Base-by-base conservation (phyloP, 2,888 invertebrate species). In the Melieria omissa region DNA sequence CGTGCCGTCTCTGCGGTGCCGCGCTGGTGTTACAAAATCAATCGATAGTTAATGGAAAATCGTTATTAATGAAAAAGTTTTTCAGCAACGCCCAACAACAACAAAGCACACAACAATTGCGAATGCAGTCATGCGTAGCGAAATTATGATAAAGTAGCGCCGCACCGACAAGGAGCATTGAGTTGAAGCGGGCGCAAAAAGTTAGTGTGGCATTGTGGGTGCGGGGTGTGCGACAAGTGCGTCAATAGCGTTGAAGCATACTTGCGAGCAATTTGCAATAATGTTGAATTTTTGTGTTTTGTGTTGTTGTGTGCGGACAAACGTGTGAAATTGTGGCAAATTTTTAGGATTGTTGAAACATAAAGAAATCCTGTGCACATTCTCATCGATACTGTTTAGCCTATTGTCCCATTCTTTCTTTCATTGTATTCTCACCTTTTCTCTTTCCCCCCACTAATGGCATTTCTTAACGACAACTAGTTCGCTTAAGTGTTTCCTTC, bases 21-120 rank as follows among this genome's bases (percentile, higher is more conserved):
- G 73, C 74, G 71, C 63, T 73, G 71, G 73, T 80, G 81, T 80
- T 80, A 80, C 80, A 78, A 84, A 85, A 85, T 85, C 85, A 86
- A 86, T 86, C 85, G 86, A 85, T 85, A 84, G 83, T 86, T 85
- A 86, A 85, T 85, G 86, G 86, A 85, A 86, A 85, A 86, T 86
- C 85, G 84, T 86, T 85, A 86, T 86, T 85, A 85, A 86, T 86
- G 86, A 85, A 84, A 81, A 85, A 85, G 74, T 85, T 85, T 80
- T 68, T 71, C 45, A 70, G 45, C 65, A 63, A 29, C 62, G 46
- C 54, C 67, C 67, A 70, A 61, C 54, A 64, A 61, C 64, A 71
- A 62, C 64, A 66, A 61, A 71, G 62, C 58, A 67, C 67, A 14
- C 47, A 74, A 78, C 80, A 80, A 82, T 82, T 80, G 80, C 80